Evolutionary conservation across 2,888 invertebrate species (phyloP), one percentile per base, ranked within the genome.

Genomic region (Clistopyga incitator): DNA sequence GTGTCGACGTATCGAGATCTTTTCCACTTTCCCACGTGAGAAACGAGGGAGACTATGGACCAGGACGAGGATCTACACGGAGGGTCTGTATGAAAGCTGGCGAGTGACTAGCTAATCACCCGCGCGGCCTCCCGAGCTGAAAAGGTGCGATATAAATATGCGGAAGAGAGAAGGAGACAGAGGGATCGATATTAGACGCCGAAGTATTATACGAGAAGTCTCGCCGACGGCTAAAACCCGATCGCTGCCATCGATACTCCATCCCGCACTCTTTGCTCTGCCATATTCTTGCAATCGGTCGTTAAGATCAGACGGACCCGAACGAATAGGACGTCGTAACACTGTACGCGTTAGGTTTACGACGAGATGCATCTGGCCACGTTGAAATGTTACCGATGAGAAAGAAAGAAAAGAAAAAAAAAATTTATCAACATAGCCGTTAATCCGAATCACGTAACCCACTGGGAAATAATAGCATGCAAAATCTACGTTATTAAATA

Each of bases 21-120:
- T 83, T 72, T 65, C 67, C 52, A 83, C 83, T 83, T 80, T 83
- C 83, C 83, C 83, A 80, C 83, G 79, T 83, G 76, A 76, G 71
- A 72, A 75, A 65, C 75, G 65, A 18, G 65, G 52, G 65, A 67
- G 59, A 82, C 78, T n/a, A n/a, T n/a, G n/a, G 70, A 42, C 80
- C 67, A 67, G 61, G 78, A 56, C 78, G 74, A 68, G 68, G 71
- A 34, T n/a, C n/a, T 78, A 54, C 70, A 70, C 29, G 20, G 45
- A 56, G 56, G 56, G 38, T 42, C 59, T 70, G 75, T 65, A 29
- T 54, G 52, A 52, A 67, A 79, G 50, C 56, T 38, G 45, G 72
- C 54, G 67, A 77, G 67, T 77, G 82, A 82, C 79, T 79, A 71
- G 76, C 77, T 83, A 83, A 83, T 83, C 79, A 83, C 76, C 64